Conservation (phyloP, 2,113 vertebrate species). For the Datnioides undecimradiatus region DNA sequence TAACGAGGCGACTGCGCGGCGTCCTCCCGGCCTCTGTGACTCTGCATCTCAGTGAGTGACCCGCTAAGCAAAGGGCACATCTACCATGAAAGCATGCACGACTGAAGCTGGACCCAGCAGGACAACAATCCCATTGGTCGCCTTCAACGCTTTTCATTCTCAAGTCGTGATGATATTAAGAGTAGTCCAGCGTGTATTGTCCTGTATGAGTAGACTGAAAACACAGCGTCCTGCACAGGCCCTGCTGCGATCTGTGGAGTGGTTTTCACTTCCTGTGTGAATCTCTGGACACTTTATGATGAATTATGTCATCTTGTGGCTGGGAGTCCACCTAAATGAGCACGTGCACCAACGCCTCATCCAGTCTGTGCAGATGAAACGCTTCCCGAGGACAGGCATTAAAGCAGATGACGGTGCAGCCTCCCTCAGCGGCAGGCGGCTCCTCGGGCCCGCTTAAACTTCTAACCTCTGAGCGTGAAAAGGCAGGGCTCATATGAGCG, state of each 20-base stretch:
- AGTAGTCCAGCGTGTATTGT: neutral
- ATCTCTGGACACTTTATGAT: conserved; percentile 54
- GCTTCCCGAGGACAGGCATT: conserved; percentile 30
- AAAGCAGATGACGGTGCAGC: conserved; percentile 35
- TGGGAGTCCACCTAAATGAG: conserved; percentile 26
- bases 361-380: conserved; percentile 41
- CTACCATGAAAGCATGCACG: conserved; percentile 42
- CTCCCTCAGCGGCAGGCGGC: conserved; percentile 1
- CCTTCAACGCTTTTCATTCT: neutral
- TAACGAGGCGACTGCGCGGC: conserved; percentile 52
- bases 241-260: conserved; percentile 4
- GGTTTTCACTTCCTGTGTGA: conserved; percentile 34
- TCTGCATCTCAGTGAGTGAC: conserved; percentile 56
- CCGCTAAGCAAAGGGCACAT: conserved; percentile 50
- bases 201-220: no score
- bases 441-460: conserved; percentile 38
- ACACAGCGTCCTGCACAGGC: conserved; percentile 26
- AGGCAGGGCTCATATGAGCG: conserved; percentile 18
- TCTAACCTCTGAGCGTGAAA: conserved; percentile 51
- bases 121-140: conserved; percentile 24
- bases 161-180: conserved; percentile 11
- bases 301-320: conserved; percentile 48
- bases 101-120: conserved; percentile 51
- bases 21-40: conserved; percentile 40
- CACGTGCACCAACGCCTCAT: conserved; percentile 48